Conservation (phyloP, 2,888 invertebrate species). For the Cosmia pyralina region DNA sequence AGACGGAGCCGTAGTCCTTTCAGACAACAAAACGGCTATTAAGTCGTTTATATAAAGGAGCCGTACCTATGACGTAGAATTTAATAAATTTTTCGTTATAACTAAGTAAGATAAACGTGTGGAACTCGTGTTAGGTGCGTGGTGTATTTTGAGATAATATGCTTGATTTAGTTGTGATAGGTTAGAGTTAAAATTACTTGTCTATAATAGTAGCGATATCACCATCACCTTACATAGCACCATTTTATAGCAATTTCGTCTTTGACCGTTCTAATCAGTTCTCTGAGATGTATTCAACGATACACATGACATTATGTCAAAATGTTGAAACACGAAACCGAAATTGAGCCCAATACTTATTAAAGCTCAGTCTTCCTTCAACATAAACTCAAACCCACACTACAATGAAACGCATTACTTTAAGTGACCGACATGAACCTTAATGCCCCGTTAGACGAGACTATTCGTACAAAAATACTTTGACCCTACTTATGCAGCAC, state of each 20-base stretch:
- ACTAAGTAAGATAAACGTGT: not conserved
- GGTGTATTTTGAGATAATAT: not conserved
- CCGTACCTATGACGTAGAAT: not conserved
- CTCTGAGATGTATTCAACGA: not conserved
- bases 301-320: not conserved
- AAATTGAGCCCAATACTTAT: not conserved
- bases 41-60: not conserved
- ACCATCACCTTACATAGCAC: not conserved
- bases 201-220: not conserved
- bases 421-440: conserved; percentile 36
- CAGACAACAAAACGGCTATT: conserved; percentile 1
- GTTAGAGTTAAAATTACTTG: not conserved
- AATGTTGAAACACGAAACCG: not conserved
- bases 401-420: conserved; percentile 43
- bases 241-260: not conserved
- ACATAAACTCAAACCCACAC: not conserved
- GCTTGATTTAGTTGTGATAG: no score
- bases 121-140: not conserved
- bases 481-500: conserved; percentile 70
- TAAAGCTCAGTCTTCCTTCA: not conserved
- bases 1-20: conserved; percentile 19
- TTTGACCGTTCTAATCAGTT: not conserved
- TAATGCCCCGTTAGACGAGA: conserved; percentile 47
- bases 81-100: not conserved
- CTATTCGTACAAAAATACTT: conserved; percentile 58